These are phyloP conservation scores for Drosophila mercatorum DNA, from an alignment of 2,888 invertebrate genomes.

Conservation along the genomic window DNA sequence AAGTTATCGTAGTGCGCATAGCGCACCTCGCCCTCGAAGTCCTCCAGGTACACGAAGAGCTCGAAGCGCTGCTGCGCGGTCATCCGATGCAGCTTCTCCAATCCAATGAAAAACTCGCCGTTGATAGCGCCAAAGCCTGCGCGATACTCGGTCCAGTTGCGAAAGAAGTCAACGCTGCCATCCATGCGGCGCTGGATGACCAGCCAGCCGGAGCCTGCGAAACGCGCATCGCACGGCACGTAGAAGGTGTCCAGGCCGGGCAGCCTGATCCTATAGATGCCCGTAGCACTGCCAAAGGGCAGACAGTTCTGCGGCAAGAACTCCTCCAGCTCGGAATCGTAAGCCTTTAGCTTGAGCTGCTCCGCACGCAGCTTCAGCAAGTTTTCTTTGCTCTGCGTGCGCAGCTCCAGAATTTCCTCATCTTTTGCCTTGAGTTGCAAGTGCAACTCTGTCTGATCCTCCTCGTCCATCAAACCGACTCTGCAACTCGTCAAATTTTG, in stretches of 20 bases:
- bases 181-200: constrained; percentile 88
- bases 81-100: constrained; percentile 87
- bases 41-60: constrained; percentile 87
- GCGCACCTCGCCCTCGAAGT: constrained; percentile 86
- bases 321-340: constrained; percentile 7
- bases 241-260: constrained; percentile 85
- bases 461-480: neutral
- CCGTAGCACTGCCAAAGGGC: constrained; percentile 33
- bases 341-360: constrained; percentile 6
- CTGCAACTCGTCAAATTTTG: constrained; percentile 12
- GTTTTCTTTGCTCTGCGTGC: neutral
- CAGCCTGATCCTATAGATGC: constrained; percentile 24
- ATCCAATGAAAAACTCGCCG: constrained; percentile 89
- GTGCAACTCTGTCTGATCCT: neutral
- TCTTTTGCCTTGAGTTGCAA: neutral
- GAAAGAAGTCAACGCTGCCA: constrained; percentile 88
- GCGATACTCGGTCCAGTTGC: constrained; percentile 88
- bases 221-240: constrained; percentile 85
- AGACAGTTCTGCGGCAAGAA: constrained; percentile 29
- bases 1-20: constrained; percentile 88
- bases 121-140: constrained; percentile 89
- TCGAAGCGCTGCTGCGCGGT: constrained; percentile 84
- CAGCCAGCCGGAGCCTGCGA: constrained; percentile 88
- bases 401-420: neutral
- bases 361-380: neutral